Evolutionary conservation across 2,797 vertebrate genomes (phyloP).

Genomic region (Pampus argenteus): DNA sequence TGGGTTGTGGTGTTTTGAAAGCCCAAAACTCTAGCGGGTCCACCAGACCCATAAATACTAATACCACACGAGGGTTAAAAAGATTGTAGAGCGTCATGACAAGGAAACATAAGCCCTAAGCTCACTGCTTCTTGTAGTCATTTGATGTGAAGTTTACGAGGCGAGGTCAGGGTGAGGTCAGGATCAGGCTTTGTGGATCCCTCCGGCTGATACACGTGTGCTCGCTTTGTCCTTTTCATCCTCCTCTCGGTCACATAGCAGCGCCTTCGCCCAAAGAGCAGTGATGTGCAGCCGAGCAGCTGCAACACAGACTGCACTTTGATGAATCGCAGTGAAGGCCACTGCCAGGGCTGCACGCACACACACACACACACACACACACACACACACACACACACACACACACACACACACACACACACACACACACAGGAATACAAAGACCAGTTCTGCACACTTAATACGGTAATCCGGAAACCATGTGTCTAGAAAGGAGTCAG

Average conservation of each 20-base stretch:
- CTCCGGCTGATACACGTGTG: not conserved
- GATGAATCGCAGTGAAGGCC: too few species aligned
- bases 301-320: not conserved
- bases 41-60: too few species aligned
- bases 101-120: not conserved
- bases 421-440: slow-evolving; percentile 1
- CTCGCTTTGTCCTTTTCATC: not conserved
- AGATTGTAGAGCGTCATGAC: not conserved
- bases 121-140: not conserved
- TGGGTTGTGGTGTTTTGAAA: too few species aligned
- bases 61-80: too few species aligned
- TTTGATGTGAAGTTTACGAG: not conserved
- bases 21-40: too few species aligned
- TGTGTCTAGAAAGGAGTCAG: too few species aligned
- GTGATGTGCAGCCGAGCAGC: slow-evolving; percentile 8
- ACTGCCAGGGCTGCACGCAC: too few species aligned
- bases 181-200: not conserved
- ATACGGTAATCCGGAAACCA: too few species aligned
- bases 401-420: slow-evolving; percentile 1
- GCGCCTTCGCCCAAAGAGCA: slow-evolving; percentile 3
- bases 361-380: too few species aligned
- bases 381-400: too few species aligned
- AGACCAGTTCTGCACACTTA: not conserved
- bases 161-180: not conserved
- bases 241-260: not conserved